Conservation (phyloP, 2,888 invertebrate species). For the Chymomyza fuscimana region DNA sequence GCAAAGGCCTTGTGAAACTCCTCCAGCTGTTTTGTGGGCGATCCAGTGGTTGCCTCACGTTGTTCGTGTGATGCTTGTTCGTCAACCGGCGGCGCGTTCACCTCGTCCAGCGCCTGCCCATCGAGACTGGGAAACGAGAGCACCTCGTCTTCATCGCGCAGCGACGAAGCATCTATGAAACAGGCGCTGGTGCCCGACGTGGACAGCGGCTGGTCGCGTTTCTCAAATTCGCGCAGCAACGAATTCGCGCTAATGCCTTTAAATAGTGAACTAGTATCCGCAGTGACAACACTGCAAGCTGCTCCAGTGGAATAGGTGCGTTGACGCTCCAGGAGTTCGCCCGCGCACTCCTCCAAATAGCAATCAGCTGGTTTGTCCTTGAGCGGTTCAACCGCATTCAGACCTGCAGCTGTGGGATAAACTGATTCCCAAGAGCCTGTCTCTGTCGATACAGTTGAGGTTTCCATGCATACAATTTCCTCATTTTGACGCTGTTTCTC, state of each 20-base stretch:
- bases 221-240: conserved; percentile 60
- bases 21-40: conserved; percentile 73
- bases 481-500: conserved; percentile 84
- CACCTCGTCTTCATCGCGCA: conserved; percentile 85
- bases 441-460: conserved; percentile 84
- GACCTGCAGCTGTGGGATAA: conserved; percentile 78
- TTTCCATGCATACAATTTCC: conserved; percentile 83
- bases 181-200: conserved; percentile 81
- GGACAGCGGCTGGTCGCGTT: conserved; percentile 70
- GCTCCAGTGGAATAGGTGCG: conserved; percentile 56
- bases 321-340: conserved; percentile 76
- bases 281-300: conserved; percentile 27
- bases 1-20: conserved; percentile 79
- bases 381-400: neutral
- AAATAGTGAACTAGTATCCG: conserved; percentile 53
- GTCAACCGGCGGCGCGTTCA: neutral
- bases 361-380: conserved; percentile 66
- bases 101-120: conserved; percentile 39
- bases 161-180: conserved; percentile 89
- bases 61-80: neutral
- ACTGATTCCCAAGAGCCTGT: conserved; percentile 85
- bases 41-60: conserved; percentile 24
- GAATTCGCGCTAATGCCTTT: conserved; percentile 64
- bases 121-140: conserved; percentile 70
- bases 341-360: conserved; percentile 74